A percentile compares a stretch with the other conserved stretches of the same genome.
phyloP scores from a whole-genome alignment of 2,888 invertebrate species.

The Eilema sororculum region DNA sequence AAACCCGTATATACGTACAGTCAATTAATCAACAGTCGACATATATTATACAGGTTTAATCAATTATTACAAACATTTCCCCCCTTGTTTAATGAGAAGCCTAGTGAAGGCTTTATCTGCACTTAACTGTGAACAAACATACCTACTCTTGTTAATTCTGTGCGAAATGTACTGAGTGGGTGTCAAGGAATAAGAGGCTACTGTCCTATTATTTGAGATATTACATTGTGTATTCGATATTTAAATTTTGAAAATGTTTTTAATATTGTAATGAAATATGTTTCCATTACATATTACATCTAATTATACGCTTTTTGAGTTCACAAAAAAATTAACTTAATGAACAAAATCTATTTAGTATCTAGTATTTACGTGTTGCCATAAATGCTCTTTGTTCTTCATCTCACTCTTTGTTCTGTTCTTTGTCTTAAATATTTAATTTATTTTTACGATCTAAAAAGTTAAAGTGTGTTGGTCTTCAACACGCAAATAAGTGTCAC shows the following conservation, averaged over 20 bases:
- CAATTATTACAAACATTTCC: slow-evolving; percentile 73
- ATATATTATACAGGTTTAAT: slow-evolving; percentile 65
- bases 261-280: neutral
- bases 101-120: slow-evolving; percentile 62
- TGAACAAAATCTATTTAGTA: no score
- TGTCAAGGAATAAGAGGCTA: slow-evolving; percentile 13
- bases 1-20: slow-evolving; percentile 27
- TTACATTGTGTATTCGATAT: neutral
- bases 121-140: slow-evolving; percentile 57
- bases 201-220: slow-evolving; percentile 8
- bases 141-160: slow-evolving; percentile 34
- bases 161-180: slow-evolving; percentile 29
- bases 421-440: no score
- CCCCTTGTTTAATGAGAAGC: slow-evolving; percentile 63
- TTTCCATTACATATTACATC: neutral
- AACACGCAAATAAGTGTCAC: no score
- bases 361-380: no score
- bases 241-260: neutral
- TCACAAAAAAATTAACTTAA: no score
- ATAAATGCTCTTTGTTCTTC: no score
- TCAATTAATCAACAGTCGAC: slow-evolving; percentile 56
- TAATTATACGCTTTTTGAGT: neutral
- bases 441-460: no score
- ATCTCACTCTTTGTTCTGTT: no score
- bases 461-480: no score